Base-by-base conservation (phyloP, 1,140 invertebrate genomes). In the Pachyrhynchus sulphureomaculatus region DNA sequence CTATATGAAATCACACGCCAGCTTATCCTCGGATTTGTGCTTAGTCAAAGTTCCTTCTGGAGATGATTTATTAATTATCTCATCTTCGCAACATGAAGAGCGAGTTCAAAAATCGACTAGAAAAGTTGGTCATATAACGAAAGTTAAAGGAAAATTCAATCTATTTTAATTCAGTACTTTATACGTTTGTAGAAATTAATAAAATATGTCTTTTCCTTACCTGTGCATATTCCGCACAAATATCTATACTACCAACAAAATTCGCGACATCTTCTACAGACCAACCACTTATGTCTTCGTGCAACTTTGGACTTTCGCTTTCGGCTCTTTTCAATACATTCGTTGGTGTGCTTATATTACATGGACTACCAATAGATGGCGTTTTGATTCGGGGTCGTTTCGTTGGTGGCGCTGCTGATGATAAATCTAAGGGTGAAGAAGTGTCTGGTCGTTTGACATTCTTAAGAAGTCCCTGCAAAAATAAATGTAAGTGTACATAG, bases 211-310 rank as follows among this genome's bases (percentile, higher is more conserved):
- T n/a, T n/a, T n/a, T 12, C 24, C 88, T 88, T 81, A 95, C 93
- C 88, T 91, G 84, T 64, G 89, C 88, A 77, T 95, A 96, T 78
- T 94, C 92, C 29, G 90, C 86, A 78, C 93, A 95, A 68, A 93
- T 91, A 75, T 95, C 93, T 73, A 96, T 93, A 67, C 87, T 86
- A 34, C 83, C 83, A 39, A 96, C 91, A 77, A 94, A 96, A 69
- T 85, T 86, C 75, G 87, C 90, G 26, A 96, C 93, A 68, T 95
- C 90, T 65, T 94, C 91, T 21, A 95, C 90, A n/a, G 84, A 86
- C 93, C 92, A 95, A 76, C 77, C 34, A 75, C 78, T 75, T 73
- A 83, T 65, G 75, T 78, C 64, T 75, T 79, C 62, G 73, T 77
- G 66, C 21, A 79, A 71, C 54, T 75, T 71, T 2, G 78, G 75